Evolutionary conservation across 2,797 vertebrate genomes (phyloP).

Genomic region (Xiphophorus birchmanni): DNA sequence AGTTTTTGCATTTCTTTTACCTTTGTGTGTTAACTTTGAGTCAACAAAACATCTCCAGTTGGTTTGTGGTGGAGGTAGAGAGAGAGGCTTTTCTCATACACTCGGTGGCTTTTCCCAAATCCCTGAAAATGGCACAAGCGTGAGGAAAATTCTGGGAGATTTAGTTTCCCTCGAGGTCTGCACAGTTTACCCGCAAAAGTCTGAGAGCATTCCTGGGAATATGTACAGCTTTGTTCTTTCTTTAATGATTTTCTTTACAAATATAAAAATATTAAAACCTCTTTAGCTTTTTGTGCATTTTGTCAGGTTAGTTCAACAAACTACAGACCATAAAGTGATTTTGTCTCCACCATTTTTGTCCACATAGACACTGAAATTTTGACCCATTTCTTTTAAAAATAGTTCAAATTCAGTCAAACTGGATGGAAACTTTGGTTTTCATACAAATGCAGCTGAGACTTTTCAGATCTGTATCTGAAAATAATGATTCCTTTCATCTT

Average conservation of each 20-base stretch:
- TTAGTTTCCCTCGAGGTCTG: conserved; percentile 60
- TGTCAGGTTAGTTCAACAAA: not conserved
- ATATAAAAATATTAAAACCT: conserved; percentile 12
- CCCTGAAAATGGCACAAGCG: conserved; percentile 64
- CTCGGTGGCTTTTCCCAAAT: conserved; percentile 69
- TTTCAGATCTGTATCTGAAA: not conserved
- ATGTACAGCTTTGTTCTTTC: conserved; percentile 22
- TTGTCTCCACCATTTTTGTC: not conserved
- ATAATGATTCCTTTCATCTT: not conserved
- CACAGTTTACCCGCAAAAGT: conserved; percentile 33
- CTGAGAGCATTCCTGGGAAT: conserved; percentile 53
- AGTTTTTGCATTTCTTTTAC: conserved; percentile 6
- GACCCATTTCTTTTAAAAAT: not conserved
- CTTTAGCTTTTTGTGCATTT: not conserved
- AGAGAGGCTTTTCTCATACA: conserved; percentile 56
- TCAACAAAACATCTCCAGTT: conserved; percentile 60
- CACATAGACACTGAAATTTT: not conserved
- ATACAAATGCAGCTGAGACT: not conserved
- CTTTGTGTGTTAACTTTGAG: conserved; percentile 34
- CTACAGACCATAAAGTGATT: not conserved
- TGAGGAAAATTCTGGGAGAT: conserved; percentile 67
- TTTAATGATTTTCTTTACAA: conserved; percentile 15
- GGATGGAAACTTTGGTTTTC: not conserved
- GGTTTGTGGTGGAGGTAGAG: conserved; percentile 45
- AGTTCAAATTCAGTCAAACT: not conserved